Evolutionary conservation across 2,797 vertebrate genomes (phyloP).

Genomic region (Gobio occitaniae): DNA sequence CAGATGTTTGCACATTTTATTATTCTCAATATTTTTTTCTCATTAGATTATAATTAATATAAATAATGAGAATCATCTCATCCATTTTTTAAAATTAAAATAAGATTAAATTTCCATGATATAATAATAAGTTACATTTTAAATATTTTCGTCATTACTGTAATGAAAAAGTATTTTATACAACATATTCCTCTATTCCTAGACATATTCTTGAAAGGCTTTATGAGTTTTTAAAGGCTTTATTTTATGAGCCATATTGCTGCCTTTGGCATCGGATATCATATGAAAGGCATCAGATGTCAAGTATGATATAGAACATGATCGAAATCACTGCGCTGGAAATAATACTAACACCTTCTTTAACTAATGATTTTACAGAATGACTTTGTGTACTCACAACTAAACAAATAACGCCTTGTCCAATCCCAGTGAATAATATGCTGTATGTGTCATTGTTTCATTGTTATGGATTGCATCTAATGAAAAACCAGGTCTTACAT

Average conservation of each 20-base stretch:
- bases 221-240: background rate
- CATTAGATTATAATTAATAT: background rate
- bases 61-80: background rate
- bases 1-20: background rate
- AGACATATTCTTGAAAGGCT: too few species aligned
- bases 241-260: background rate
- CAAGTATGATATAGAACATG: conserved; percentile 22
- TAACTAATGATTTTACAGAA: background rate
- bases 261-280: background rate
- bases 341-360: conserved; percentile 35
- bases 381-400: background rate
- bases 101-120: background rate
- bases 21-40: background rate
- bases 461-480: conserved; percentile 23
- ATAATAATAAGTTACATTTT: background rate
- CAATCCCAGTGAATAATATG: conserved; percentile 7
- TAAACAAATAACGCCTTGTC: background rate
- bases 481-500: conserved; percentile 33
- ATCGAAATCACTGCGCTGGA: conserved; percentile 13
- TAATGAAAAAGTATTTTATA: background rate
- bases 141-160: background rate
- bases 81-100: background rate
- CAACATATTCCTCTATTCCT: too few species aligned
- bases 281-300: background rate
- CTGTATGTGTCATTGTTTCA: background rate